These are phyloP conservation scores for Limnephilus auricula DNA, from an alignment of 2,888 invertebrate genomes.

Conservation along the genomic window DNA sequence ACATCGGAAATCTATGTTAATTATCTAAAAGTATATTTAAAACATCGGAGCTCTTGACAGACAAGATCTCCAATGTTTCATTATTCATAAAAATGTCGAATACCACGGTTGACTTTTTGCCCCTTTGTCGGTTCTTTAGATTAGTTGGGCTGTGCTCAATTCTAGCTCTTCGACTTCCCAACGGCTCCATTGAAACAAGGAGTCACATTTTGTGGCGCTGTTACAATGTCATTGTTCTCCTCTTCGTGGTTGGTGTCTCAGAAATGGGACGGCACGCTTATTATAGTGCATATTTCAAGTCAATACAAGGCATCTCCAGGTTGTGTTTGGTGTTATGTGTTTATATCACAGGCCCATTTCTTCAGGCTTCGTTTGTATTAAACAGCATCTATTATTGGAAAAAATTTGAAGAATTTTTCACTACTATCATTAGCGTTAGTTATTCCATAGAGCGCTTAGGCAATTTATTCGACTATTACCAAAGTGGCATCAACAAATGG, in stretches of 20 bases:
- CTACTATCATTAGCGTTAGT: neutral
- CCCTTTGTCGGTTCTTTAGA: neutral
- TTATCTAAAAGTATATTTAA: neutral
- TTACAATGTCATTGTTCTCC: neutral
- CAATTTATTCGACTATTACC: neutral
- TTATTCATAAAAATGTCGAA: neutral
- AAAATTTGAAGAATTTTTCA: neutral
- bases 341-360: neutral
- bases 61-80: neutral
- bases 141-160: neutral
- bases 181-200: neutral
- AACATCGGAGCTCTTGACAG: neutral
- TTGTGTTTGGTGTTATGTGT: neutral
- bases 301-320: neutral
- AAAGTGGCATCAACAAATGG: neutral
- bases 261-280: neutral
- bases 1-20: neutral
- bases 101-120: neutral
- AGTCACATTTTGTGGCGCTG: constrained; percentile 11
- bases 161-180: neutral
- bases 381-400: too few relatives aligned
- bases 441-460: neutral
- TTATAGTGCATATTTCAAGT: neutral
- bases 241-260: neutral
- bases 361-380: neutral